Evolutionary conservation across 2,113 vertebrate species (phyloP).

Genomic region (Pteropus alecto): DNA sequence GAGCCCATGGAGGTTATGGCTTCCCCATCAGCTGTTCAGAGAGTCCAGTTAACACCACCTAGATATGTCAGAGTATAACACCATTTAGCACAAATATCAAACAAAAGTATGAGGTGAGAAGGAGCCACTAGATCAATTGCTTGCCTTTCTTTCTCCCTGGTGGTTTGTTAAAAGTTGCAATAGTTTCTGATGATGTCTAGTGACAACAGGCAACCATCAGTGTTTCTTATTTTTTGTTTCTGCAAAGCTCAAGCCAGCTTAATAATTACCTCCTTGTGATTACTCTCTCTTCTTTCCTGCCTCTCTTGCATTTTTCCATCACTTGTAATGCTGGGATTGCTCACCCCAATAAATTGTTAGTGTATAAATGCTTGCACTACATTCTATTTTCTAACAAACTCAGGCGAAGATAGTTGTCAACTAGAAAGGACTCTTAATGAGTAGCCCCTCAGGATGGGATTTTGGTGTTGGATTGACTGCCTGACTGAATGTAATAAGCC

Average conservation of each 20-base stretch:
- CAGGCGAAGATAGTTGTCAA: background rate
- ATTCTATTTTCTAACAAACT: background rate
- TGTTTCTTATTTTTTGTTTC: background rate
- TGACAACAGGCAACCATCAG: background rate
- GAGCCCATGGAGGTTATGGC: background rate
- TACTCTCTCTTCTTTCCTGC: background rate
- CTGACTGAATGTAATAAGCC: background rate
- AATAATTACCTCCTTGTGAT: background rate
- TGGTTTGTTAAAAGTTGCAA: background rate
- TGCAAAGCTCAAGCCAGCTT: background rate
- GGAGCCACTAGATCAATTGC: background rate
- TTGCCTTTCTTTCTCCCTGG: background rate
- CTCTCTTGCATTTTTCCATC: background rate
- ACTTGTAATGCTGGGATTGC: background rate
- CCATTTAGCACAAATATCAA: background rate
- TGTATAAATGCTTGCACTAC: background rate
- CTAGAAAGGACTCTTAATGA: background rate
- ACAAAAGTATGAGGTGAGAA: background rate
- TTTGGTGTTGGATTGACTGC: background rate
- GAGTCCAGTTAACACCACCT: background rate
- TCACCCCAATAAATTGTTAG: background rate
- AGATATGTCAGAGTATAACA: no score
- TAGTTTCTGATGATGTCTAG: background rate
- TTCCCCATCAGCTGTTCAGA: background rate
- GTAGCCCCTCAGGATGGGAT: background rate